Percentiles rank a stretch among this genome's conserved stretches.
phyloP scores from a whole-genome alignment of 37 sponge, comb jelly and placozoan species.

The Oopsacas minuta region DNA sequence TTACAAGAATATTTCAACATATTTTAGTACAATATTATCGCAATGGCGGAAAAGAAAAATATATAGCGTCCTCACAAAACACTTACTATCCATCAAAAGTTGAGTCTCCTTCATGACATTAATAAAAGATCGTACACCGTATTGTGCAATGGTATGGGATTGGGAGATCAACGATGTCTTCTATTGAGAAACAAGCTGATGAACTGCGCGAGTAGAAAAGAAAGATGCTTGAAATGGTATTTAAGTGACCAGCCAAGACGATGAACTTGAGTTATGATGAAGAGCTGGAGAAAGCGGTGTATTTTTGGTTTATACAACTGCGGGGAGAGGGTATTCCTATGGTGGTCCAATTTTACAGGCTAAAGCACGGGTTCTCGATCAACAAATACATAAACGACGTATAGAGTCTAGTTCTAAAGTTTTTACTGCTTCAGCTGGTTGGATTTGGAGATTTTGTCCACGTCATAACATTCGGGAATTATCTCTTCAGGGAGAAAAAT shows the following conservation, averaged over 20 bases:
- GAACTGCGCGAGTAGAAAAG: not conserved
- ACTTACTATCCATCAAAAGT: not conserved
- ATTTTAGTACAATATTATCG: too few species aligned
- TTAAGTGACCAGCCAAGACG: conserved; percentile 19
- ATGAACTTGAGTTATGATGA: conserved; percentile 21
- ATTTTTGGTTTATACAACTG: conserved; percentile 22
- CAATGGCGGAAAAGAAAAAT: not conserved
- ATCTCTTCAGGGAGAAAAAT: not conserved
- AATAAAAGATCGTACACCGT: not conserved
- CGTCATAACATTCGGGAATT: not conserved
- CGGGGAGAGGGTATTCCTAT: conserved; percentile 22
- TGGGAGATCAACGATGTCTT: not conserved
- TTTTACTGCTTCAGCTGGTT: conserved; percentile 17
- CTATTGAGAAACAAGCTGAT: not conserved
- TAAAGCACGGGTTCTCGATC: conserved; percentile 18
- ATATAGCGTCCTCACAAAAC: not conserved
- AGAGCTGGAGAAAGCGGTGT: conserved; percentile 15
- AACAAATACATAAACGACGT: not conserved
- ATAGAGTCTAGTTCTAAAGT: not conserved
- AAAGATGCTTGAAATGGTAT: not conserved
- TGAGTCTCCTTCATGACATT: not conserved
- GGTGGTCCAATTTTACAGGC: conserved; percentile 27
- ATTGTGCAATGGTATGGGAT: not conserved
- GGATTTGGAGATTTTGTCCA: conserved; percentile 19
- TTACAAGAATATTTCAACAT: too few species aligned